Percentiles rank a stretch among this genome's conserved stretches.
Evolutionary conservation across 2,113 vertebrate genomes (phyloP).

Genomic region (Grantiella picta): DNA sequence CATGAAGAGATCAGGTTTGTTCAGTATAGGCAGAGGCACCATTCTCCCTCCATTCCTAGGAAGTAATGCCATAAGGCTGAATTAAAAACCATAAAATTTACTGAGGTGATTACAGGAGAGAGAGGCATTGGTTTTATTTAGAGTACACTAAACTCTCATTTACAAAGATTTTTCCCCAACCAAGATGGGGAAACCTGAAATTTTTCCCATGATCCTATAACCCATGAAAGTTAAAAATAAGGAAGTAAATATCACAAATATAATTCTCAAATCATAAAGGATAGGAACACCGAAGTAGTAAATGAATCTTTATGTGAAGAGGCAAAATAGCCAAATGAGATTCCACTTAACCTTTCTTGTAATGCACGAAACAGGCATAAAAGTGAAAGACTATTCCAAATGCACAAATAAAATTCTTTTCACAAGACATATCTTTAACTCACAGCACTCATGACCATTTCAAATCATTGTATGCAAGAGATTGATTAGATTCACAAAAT

Average conservation of each 20-base stretch:
- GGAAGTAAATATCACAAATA: background rate
- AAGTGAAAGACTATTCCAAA: background rate
- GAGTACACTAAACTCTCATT: background rate
- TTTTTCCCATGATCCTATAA: background rate
- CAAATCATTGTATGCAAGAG: background rate
- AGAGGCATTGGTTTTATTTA: background rate
- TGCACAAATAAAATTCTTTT: background rate
- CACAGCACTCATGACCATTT: background rate
- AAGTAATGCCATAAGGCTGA: background rate
- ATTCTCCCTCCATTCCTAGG: background rate
- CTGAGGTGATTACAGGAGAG: background rate
- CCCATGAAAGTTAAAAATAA: background rate
- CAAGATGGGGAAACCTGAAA: background rate
- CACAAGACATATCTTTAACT: background rate
- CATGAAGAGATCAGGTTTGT: background rate
- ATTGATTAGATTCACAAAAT: background rate
- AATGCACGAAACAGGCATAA: background rate
- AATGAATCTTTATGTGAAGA: background rate
- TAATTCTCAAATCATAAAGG: background rate
- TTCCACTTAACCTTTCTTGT: background rate
- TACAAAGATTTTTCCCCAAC: background rate
- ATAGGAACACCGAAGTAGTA: background rate
- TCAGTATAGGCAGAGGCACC: background rate
- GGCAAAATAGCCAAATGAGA: background rate
- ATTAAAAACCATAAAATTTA: background rate